Evolutionary conservation across 2,797 vertebrate species (phyloP), one percentile per base, ranked within the genome.

Genomic region (Sebastes vulpes): DNA sequence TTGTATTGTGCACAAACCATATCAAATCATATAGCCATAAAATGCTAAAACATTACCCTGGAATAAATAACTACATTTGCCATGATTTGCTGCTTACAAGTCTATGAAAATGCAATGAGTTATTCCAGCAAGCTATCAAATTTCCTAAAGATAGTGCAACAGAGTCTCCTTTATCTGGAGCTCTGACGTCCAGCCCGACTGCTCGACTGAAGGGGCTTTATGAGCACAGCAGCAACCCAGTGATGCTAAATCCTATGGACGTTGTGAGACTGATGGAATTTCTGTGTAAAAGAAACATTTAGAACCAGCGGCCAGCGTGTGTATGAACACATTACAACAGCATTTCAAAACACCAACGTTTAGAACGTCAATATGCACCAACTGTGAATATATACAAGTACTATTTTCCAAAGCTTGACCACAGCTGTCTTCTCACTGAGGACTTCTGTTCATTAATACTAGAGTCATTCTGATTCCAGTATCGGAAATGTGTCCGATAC

Each of bases 101-200:
- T 86, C 74, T 65, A 77, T 87, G 79, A 92, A 89, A 83, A 89
- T 85, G 83, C 48, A 73, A 48, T 66, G 59, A 78, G 72, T 86
- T 81, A 71, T 75, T 92, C 66, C 68, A 81, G 83, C 80, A 21
- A 85, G 73, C 82, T 84, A 91, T 92, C 82, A 91, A 80, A 86
- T 85, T 92, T 87, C 78, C 63, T 46, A 83, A 80, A 89, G 88
- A 93, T 82, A 91, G 85, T 57, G 74, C 83, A 86, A 85, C 89
- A 88, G 81, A 91, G 91, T 66, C 70, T 89, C 81, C 85, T 90
- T 91, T 90, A 91, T 91, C 82, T 82, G 80, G 64, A 85, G 77
- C 87, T 88, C 77, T 82, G 81, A 78, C 64, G 21, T 89, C 88
- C 90, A 77, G 72, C 75, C 82, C 65, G 77, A 83, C 85, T 72